A percentile compares a stretch with the other conserved stretches of the same genome.
Evolutionary conservation across 2,797 vertebrate genomes (phyloP).

Genomic region (Microchirus variegatus): DNA sequence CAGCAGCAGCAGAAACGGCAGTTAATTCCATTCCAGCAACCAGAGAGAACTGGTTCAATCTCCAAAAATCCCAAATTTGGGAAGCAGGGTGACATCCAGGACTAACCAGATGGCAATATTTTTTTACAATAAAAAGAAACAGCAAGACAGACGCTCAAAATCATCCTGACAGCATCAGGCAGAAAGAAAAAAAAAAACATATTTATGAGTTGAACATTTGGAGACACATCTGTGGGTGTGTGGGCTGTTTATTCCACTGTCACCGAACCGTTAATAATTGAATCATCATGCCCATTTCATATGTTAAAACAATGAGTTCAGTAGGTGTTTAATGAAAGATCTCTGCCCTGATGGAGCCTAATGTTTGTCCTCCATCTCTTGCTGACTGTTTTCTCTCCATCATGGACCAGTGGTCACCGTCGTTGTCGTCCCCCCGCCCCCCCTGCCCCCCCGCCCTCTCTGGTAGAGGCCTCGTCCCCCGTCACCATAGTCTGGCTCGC

Average conservation of each 20-base stretch:
- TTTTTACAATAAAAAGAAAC: slow-evolving; percentile 8
- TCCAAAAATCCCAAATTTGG: slow-evolving; percentile 80
- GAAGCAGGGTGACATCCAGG: slow-evolving; percentile 69
- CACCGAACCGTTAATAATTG: not conserved
- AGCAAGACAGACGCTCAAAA: not conserved
- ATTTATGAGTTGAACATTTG: not conserved
- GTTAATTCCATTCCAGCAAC: slow-evolving; percentile 82
- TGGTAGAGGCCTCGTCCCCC: slow-evolving; percentile 62
- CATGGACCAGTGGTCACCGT: slow-evolving; percentile 7
- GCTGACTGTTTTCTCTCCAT: slow-evolving; percentile 23
- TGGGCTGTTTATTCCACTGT: not conserved
- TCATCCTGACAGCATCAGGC: not conserved
- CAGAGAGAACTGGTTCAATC: slow-evolving; percentile 83
- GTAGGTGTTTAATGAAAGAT: not conserved
- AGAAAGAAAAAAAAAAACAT: not conserved
- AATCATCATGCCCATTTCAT: not conserved
- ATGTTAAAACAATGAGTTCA: slow-evolving; percentile 4
- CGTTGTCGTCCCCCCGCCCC: slow-evolving; percentile 3
- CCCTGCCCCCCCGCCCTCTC: slow-evolving; percentile 21
- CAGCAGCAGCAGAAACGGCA: slow-evolving; percentile 41
- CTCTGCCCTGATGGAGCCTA: not conserved
- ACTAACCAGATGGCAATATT: slow-evolving; percentile 30
- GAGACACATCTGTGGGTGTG: not conserved
- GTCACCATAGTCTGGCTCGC: slow-evolving; percentile 68
- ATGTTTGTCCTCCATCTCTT: not conserved